Evolutionary conservation across 1,140 invertebrate species (phyloP).

Genomic region (Dermatophagoides farinae): DNA sequence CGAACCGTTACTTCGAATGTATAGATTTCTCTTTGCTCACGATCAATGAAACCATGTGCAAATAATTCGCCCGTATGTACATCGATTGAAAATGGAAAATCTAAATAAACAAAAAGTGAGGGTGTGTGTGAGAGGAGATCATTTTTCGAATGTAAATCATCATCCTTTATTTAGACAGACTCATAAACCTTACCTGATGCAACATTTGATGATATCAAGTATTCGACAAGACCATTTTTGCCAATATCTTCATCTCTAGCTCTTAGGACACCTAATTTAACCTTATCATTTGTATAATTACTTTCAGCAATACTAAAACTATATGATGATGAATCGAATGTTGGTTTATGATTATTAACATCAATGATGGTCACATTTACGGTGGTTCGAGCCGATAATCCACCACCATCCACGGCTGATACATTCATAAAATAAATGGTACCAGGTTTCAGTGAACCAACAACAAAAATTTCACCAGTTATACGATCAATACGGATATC

Average conservation of each 20-base stretch:
- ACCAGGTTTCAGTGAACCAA: slow-evolving; percentile 48
- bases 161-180: background rate
- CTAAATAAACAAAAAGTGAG: slow-evolving; percentile 8
- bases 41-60: slow-evolving; percentile 51
- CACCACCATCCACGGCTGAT: slow-evolving; percentile 49
- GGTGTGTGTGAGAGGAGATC: too few species aligned
- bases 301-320: slow-evolving; percentile 60
- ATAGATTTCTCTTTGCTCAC: slow-evolving; percentile 48
- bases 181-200: slow-evolving; percentile 6
- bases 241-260: slow-evolving; percentile 44
- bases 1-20: slow-evolving; percentile 47
- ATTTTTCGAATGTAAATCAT: background rate
- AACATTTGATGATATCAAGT: slow-evolving; percentile 19
- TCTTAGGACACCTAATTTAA: slow-evolving; percentile 36
- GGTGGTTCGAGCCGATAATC: slow-evolving; percentile 42
- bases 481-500: slow-evolving; percentile 15
- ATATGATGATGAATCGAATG: slow-evolving; percentile 58
- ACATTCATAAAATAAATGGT: slow-evolving; percentile 53
- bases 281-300: slow-evolving; percentile 29
- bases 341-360: slow-evolving; percentile 58
- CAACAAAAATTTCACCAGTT: slow-evolving; percentile 44
- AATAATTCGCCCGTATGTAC: slow-evolving; percentile 47
- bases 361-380: slow-evolving; percentile 48
- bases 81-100: slow-evolving; percentile 48
- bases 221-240: slow-evolving; percentile 27